Percentiles rank a stretch among this genome's conserved stretches.
These are phyloP conservation scores for Arctia plantaginis DNA, from an alignment of 2,888 invertebrate species.

Conservation along the genomic window DNA sequence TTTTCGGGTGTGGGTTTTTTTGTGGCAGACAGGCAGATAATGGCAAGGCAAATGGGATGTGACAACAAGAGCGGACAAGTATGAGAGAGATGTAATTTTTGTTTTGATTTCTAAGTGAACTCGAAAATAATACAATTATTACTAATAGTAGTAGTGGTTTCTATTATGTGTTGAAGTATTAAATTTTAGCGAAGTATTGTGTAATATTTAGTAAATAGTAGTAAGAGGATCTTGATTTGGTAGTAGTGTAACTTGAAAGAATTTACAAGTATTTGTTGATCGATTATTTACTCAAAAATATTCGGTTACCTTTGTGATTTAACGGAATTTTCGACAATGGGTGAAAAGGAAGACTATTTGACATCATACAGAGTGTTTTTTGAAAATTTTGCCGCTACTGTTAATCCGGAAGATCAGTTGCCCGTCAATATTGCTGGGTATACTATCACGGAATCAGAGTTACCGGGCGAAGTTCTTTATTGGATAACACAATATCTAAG, in stretches of 20 bases:
- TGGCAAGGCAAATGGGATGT: conserved; percentile 37
- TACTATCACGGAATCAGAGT: conserved; percentile 89
- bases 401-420: conserved; percentile 90
- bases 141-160: conserved; percentile 41
- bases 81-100: conserved; percentile 69
- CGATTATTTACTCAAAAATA: conserved; percentile 61
- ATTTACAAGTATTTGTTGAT: conserved; percentile 62
- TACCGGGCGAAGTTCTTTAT: conserved; percentile 91
- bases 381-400: conserved; percentile 89
- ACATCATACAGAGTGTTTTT: conserved; percentile 90
- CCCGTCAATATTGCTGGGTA: conserved; percentile 91
- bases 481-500: conserved; percentile 92
- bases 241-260: conserved; percentile 45
- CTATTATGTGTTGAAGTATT: conserved; percentile 51
- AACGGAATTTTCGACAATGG: conserved; percentile 66
- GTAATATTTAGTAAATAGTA: conserved; percentile 42
- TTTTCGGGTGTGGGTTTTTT: conserved; percentile 45
- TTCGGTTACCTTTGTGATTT: conserved; percentile 42
- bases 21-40: conserved; percentile 43
- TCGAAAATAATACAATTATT: conserved; percentile 42
- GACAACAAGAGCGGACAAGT: conserved; percentile 48
- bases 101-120: conserved; percentile 70
- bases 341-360: conserved; percentile 89
- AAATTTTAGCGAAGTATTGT: conserved; percentile 52
- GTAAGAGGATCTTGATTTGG: conserved; percentile 42